A percentile compares a stretch with the other conserved stretches of the same genome.
phyloP scores from a whole-genome alignment of 2,888 invertebrate species.

The Lissonota sp. region DNA sequence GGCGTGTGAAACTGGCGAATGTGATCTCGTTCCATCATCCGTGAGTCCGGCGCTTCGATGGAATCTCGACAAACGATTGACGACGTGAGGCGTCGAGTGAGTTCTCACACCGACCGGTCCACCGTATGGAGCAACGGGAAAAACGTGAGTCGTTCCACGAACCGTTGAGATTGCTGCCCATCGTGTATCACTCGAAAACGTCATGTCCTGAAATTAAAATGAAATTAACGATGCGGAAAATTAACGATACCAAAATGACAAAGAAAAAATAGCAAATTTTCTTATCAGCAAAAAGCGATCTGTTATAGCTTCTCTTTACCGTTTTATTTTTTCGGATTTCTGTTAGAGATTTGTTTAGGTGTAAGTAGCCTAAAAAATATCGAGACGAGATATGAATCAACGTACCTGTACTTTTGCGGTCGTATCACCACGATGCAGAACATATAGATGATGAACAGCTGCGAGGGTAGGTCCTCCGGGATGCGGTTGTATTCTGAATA shows the following conservation, averaged over 20 bases:
- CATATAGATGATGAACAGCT: conserved; percentile 97
- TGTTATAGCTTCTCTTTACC: no score
- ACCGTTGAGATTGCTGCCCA: conserved; percentile 99
- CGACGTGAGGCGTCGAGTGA: conserved; percentile 96
- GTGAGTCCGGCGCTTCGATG: conserved; percentile 97
- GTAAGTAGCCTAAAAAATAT: no score
- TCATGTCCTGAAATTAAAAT: conserved; percentile 88
- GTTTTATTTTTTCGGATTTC: no score
- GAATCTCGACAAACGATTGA: conserved; percentile 97
- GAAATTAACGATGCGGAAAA: no score
- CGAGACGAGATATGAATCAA: no score
- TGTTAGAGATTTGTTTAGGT: no score
- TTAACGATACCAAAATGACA: no score
- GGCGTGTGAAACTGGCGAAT: conserved; percentile 88
- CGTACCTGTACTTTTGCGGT: conserved; percentile 94
- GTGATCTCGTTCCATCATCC: conserved; percentile 88
- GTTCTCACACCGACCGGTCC: conserved; percentile 96
- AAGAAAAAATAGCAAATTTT: no score
- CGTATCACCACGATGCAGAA: conserved; percentile 97
- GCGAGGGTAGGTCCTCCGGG: conserved; percentile 94
- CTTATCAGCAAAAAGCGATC: no score
- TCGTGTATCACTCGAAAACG: conserved; percentile 96
- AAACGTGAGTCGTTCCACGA: conserved; percentile 98
- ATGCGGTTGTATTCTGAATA: conserved; percentile 97
- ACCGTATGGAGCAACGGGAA: conserved; percentile 98